Conservation (phyloP, 92 coral and sea anemone species). For the Metridium senile region DNA sequence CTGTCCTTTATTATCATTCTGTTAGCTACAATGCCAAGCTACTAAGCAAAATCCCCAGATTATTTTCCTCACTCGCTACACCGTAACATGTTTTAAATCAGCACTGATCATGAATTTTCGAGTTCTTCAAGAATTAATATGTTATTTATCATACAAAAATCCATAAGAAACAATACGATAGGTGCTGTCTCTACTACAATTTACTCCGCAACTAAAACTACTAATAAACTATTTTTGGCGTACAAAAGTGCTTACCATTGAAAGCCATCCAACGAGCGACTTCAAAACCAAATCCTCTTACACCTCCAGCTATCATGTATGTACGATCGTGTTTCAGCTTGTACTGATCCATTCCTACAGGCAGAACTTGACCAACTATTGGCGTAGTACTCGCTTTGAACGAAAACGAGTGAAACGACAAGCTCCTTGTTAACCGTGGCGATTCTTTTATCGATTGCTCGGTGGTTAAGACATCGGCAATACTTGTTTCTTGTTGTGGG, state of each 20-base stretch:
- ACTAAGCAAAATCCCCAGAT: no score
- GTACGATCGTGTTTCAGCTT: slow-evolving; percentile 64
- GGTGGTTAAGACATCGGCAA: neutral
- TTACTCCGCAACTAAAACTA: no score
- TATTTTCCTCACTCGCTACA: no score
- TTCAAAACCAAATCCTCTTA: slow-evolving; percentile 80
- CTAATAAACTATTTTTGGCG: no score
- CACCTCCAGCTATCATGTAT: slow-evolving; percentile 77
- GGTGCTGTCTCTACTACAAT: no score
- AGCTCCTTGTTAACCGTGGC: neutral
- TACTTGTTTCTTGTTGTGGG: neutral
- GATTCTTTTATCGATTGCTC: neutral
- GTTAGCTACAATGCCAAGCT: no score
- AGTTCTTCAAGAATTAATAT: no score
- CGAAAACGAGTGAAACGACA: neutral
- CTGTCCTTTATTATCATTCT: no score
- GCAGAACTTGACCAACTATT: neutral
- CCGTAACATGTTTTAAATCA: no score
- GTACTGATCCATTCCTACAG: slow-evolving; percentile 50
- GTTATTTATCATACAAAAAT: no score
- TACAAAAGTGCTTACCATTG: slow-evolving; percentile 34
- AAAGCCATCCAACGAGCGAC: slow-evolving; percentile 80
- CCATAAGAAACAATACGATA: no score
- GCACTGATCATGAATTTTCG: no score
- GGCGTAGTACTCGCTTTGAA: neutral